Evolutionary conservation across 2,888 invertebrate species (phyloP).

Genomic region (Andrena fulva): DNA sequence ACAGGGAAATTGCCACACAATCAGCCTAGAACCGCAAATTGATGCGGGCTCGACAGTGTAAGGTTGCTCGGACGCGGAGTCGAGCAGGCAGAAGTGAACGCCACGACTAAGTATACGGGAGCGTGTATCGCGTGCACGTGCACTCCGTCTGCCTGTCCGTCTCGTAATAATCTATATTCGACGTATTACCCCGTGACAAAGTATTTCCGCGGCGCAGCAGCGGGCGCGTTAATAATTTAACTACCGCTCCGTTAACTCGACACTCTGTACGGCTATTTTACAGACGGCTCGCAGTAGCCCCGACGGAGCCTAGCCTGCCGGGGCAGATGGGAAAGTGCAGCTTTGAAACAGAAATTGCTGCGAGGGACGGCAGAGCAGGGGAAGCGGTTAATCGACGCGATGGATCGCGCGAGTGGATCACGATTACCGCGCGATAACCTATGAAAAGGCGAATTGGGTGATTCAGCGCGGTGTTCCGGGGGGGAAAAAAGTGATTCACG

Average conservation of each 20-base stretch:
- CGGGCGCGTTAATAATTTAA: constrained; percentile 34
- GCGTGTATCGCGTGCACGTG: neutral
- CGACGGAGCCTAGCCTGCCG: neutral
- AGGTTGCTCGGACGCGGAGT: constrained; percentile 23
- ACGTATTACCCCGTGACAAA: constrained; percentile 14
- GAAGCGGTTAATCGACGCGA: constrained; percentile 18
- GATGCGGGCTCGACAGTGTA: constrained; percentile 20
- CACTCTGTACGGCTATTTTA: neutral
- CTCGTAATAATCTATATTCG: constrained; percentile 22
- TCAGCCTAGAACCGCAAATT: constrained; percentile 21
- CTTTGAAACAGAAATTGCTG: constrained; percentile 2
- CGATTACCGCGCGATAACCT: constrained; percentile 9
- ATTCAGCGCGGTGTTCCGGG: neutral
- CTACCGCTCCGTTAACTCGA: neutral
- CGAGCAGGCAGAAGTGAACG: constrained; percentile 42
- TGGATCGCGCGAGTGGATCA: constrained; percentile 13
- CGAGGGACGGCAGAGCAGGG: neutral
- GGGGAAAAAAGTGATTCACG: neutral
- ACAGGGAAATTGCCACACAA: constrained; percentile 31
- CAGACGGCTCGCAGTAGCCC: neutral
- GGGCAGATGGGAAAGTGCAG: neutral
- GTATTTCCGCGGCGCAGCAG: constrained; percentile 20
- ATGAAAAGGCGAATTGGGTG: neutral
- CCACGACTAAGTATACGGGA: constrained; percentile 9
- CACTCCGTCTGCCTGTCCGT: neutral